Percentiles rank a stretch among this genome's conserved stretches.
phyloP scores from a whole-genome alignment of 2,888 invertebrate genomes.

The Eurytoma californica region DNA sequence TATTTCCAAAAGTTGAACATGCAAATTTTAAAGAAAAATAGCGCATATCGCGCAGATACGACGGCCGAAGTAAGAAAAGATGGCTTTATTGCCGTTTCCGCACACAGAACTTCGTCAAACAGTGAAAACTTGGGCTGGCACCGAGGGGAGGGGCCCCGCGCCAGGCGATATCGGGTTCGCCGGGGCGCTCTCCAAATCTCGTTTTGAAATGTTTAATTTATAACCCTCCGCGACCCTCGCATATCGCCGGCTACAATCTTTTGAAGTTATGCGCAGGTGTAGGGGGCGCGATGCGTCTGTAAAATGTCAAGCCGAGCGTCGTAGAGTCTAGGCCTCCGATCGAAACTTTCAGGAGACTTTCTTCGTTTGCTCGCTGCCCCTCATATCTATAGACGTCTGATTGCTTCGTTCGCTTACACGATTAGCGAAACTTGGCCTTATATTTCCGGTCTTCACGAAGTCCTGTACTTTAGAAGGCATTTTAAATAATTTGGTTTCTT shows the following conservation, averaged over 20 bases:
- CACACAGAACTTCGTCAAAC: slow-evolving; percentile 63
- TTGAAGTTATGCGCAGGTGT: slow-evolving; percentile 15
- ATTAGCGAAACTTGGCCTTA: no score
- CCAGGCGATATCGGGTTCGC: slow-evolving; percentile 27
- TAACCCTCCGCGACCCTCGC: slow-evolving; percentile 29
- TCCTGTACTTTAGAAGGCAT: no score
- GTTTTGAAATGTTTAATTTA: slow-evolving; percentile 53
- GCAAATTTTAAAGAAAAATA: no score
- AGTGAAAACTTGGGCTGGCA: slow-evolving; percentile 48
- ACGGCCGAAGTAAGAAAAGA: no score
- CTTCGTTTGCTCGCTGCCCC: background rate
- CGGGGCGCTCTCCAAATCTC: slow-evolving; percentile 34
- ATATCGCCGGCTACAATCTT: slow-evolving; percentile 14
- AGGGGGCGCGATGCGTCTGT: slow-evolving; percentile 5
- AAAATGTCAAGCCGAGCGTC: slow-evolving; percentile 12
- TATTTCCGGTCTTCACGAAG: no score
- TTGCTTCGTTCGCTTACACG: background rate
- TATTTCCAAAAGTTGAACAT: no score
- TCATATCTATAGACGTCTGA: background rate
- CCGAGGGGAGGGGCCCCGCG: background rate
- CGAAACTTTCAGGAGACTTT: background rate
- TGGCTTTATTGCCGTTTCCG: slow-evolving; percentile 63
- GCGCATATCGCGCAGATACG: no score
- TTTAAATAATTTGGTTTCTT: no score
- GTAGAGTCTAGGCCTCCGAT: background rate